These are phyloP conservation scores for Cataglyphis cursor DNA, from an alignment of 2,888 invertebrate species.

Conservation along the genomic window DNA sequence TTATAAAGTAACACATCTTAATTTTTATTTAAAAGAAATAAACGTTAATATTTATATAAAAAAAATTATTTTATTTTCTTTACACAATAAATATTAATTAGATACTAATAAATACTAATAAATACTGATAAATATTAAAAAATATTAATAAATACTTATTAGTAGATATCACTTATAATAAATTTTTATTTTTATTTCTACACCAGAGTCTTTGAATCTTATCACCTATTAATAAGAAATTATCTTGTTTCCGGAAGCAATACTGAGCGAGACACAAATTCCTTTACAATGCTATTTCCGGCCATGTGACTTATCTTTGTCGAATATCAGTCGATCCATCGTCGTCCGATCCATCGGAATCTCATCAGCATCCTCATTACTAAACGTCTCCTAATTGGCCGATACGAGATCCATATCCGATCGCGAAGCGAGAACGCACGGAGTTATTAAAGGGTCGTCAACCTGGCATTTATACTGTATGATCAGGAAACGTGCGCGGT, in stretches of 20 bases:
- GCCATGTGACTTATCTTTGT: slow-evolving; percentile 27
- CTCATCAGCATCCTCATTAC: slow-evolving; percentile 67
- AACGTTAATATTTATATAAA: background rate
- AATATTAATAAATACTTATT: too few relatives aligned
- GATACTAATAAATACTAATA: too few relatives aligned
- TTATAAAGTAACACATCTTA: background rate
- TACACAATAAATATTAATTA: background rate
- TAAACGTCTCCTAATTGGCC: slow-evolving; percentile 71
- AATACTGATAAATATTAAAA: too few relatives aligned
- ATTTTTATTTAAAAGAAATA: background rate
- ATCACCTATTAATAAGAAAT: background rate
- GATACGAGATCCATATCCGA: slow-evolving; percentile 62
- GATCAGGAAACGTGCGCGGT: slow-evolving; percentile 69
- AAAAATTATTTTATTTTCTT: background rate
- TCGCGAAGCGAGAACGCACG: slow-evolving; percentile 58
- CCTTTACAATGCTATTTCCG: slow-evolving; percentile 38
- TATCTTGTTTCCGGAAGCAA: slow-evolving; percentile 3
- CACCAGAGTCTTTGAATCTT: background rate
- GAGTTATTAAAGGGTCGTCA: slow-evolving; percentile 79
- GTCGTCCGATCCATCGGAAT: slow-evolving; percentile 36
- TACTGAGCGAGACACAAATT: slow-evolving; percentile 25
- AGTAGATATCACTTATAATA: too few relatives aligned
- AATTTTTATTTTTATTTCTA: too few relatives aligned
- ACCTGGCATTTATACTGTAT: slow-evolving; percentile 69
- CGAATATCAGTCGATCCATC: slow-evolving; percentile 23